These are phyloP conservation scores for Pseudomyrmex dendroicus DNA, from an alignment of 1,140 invertebrate genomes.

Conservation along the genomic window DNA sequence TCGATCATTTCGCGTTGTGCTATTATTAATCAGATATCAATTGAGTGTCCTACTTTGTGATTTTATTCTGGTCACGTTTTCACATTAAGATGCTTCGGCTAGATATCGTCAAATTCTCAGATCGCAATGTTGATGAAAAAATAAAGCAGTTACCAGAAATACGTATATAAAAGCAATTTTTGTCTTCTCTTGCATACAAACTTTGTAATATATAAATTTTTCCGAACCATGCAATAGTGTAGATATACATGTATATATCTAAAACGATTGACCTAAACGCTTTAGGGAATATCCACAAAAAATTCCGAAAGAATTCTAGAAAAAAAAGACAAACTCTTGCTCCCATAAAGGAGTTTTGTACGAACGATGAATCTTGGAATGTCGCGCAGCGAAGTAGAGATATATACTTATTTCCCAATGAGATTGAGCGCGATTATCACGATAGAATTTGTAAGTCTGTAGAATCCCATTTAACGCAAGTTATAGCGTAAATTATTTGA, in stretches of 20 bases:
- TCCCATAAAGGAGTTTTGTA: conserved; percentile 11
- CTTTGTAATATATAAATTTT: neutral
- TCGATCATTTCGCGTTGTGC: conserved; percentile 11
- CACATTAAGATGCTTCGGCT: neutral
- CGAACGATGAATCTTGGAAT: conserved; percentile 12
- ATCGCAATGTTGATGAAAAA: neutral
- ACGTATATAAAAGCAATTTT: too few species aligned
- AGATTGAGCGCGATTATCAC: conserved; percentile 6
- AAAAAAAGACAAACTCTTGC: conserved; percentile 2
- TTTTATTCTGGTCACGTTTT: conserved; percentile 34
- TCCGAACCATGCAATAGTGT: neutral
- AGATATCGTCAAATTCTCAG: neutral
- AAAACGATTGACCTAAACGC: conserved; percentile 5
- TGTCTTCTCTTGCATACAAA: too few species aligned
- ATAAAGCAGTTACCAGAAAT: neutral
- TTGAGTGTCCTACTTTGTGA: conserved; percentile 38
- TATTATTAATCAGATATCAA: conserved; percentile 60
- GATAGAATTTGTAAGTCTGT: neutral
- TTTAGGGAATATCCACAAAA: conserved; percentile 12
- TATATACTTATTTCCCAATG: neutral
- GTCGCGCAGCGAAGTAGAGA: neutral
- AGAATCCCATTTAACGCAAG: neutral
- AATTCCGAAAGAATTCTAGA: neutral
- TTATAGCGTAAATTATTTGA: too few species aligned
- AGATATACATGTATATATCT: neutral